Percentiles rank a stretch among this genome's conserved stretches.
Evolutionary conservation across 2,113 vertebrate genomes (phyloP).

Genomic region (Columba livia): DNA sequence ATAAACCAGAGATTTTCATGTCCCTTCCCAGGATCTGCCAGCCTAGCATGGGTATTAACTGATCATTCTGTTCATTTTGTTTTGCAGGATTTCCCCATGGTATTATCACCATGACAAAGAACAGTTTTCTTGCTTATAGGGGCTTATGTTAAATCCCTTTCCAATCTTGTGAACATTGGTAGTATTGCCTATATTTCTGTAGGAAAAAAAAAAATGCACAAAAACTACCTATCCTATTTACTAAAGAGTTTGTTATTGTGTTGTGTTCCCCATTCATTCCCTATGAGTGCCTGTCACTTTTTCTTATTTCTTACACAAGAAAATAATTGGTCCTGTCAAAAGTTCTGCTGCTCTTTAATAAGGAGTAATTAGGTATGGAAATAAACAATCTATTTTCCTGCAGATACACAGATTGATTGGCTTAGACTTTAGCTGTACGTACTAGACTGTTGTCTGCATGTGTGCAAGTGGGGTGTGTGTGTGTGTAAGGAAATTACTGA

Average conservation of each 20-base stretch:
- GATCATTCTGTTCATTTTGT: not conserved
- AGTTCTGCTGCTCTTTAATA: slow-evolving; percentile 51
- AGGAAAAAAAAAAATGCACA: not conserved
- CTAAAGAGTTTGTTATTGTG: not conserved
- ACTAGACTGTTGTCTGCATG: not conserved
- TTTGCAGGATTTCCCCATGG: not conserved
- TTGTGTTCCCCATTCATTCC: not conserved
- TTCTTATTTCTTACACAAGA: not conserved
- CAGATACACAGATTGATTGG: not conserved
- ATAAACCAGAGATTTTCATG: not conserved
- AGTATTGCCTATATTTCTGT: not conserved
- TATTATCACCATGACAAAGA: not conserved
- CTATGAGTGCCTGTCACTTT: not conserved
- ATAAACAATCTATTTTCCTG: slow-evolving; percentile 25
- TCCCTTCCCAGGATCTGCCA: not conserved
- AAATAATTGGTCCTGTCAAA: slow-evolving; percentile 34
- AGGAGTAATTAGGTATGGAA: slow-evolving; percentile 38
- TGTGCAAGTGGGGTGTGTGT: not conserved
- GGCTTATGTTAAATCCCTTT: not conserved
- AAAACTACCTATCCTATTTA: not conserved
- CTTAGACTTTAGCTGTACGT: not conserved
- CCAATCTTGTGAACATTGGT: not conserved
- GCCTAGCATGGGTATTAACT: not conserved
- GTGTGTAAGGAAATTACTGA: not conserved
- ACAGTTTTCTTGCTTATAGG: not conserved